Percentiles rank a stretch among this genome's conserved stretches.
Conservation (phyloP, 2,113 vertebrate species). For the Phainopepla nitens region DNA sequence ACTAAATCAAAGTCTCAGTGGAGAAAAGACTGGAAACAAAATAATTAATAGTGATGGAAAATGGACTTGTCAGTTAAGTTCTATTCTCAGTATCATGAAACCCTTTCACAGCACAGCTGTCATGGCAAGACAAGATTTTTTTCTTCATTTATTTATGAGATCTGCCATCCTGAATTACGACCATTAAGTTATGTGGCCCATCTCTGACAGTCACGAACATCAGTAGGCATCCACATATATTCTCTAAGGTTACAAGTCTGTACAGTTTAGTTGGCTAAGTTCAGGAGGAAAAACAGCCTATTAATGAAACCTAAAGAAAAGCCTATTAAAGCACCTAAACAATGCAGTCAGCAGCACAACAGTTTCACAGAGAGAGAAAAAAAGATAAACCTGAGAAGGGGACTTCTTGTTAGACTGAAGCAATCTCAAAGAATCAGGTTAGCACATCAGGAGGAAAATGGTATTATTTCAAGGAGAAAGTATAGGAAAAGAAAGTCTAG, state of each 20-base stretch:
- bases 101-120: constrained; percentile 33
- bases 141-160: constrained; percentile 49
- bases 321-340: neutral
- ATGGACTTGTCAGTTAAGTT: constrained; percentile 31
- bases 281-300: neutral
- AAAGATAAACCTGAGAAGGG: neutral
- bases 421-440: neutral
- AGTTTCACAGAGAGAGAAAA: neutral
- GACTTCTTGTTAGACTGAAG: neutral
- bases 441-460: neutral
- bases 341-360: neutral
- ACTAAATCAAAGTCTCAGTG: neutral
- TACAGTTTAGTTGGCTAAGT: neutral
- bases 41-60: constrained; percentile 46
- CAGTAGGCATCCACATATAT: neutral
- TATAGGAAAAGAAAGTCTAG: neutral
- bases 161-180: constrained; percentile 11
- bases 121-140: neutral
- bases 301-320: neutral
- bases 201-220: neutral
- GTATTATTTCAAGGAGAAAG: neutral
- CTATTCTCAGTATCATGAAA: constrained; percentile 17
- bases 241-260: neutral
- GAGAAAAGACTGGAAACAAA: constrained; percentile 14
- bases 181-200: neutral